These are phyloP conservation scores for Polypterus bichir DNA, from an alignment of 2,113 vertebrate genomes.

Conservation along the genomic window DNA sequence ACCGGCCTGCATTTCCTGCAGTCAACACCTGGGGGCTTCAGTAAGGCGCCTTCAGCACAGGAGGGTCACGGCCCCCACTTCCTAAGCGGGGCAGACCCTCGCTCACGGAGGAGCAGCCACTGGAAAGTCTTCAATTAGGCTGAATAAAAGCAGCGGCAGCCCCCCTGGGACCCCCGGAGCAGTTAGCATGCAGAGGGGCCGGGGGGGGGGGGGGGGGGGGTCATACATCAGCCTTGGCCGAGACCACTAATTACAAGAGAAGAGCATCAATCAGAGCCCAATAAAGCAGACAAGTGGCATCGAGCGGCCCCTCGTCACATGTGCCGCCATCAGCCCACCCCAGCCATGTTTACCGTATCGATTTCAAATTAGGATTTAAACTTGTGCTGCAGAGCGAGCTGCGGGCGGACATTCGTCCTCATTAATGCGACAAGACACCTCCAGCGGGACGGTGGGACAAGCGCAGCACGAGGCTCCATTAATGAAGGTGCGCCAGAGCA, in stretches of 20 bases:
- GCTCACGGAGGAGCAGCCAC: no score
- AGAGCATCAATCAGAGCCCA: constrained; percentile 30
- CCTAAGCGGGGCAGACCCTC: no score
- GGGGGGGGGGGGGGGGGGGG: background rate
- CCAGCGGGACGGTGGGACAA: no score
- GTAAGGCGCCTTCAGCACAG: no score
- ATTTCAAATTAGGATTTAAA: constrained; percentile 13
- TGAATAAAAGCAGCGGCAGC: background rate
- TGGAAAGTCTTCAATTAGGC: no score
- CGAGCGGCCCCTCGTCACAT: constrained; percentile 30
- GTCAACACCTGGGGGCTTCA: no score
- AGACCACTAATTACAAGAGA: constrained; percentile 23
- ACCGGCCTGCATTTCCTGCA: no score
- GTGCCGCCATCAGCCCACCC: constrained; percentile 36
- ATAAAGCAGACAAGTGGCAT: constrained; percentile 21
- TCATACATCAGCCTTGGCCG: constrained; percentile 8
- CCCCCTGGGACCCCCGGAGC: background rate
- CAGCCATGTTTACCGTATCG: constrained; percentile 15
- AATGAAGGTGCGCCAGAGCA: no score
- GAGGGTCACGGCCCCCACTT: no score
- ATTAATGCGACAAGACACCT: constrained; percentile 16
- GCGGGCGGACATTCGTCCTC: constrained; percentile 26
- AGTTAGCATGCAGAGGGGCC: background rate
- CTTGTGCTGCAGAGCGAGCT: constrained; percentile 9
- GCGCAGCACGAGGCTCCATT: no score